These are phyloP conservation scores for Lasioglossum zephyrum DNA, from an alignment of 2,888 invertebrate species.

Conservation along the genomic window DNA sequence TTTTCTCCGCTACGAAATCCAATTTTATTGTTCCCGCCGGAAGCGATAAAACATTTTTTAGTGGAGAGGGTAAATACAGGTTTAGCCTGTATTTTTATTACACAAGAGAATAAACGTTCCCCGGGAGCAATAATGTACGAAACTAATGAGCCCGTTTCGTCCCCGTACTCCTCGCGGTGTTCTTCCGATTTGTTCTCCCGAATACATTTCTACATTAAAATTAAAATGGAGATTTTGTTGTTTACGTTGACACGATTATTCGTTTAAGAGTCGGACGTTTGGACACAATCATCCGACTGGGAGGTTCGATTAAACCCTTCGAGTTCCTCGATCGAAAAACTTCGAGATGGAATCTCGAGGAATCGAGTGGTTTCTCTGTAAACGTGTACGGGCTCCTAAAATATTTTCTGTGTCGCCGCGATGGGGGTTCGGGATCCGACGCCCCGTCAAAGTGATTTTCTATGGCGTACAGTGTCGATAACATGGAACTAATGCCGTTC, in stretches of 20 bases:
- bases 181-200: not conserved
- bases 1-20: not conserved
- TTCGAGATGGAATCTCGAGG: slow-evolving; percentile 15
- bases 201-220: not conserved
- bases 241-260: not conserved
- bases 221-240: not conserved
- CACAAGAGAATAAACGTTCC: not conserved
- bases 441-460: slow-evolving; percentile 81
- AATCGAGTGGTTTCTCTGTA: slow-evolving; percentile 16
- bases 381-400: slow-evolving; percentile 63
- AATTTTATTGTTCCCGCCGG: not conserved
- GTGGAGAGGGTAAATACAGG: not conserved
- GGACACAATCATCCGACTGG: not conserved
- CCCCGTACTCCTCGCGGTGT: not conserved
- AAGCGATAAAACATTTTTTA: not conserved
- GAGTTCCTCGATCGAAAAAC: slow-evolving; percentile 15
- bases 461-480: slow-evolving; percentile 77
- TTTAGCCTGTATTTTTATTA: not conserved
- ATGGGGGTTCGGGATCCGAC: slow-evolving; percentile 65
- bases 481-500: slow-evolving; percentile 81
- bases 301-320: not conserved
- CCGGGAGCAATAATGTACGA: not conserved
- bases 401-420: slow-evolving; percentile 75
- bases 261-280: not conserved
- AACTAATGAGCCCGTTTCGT: not conserved